These are phyloP conservation scores for Mythimna albipuncta DNA, from an alignment of 2,888 invertebrate genomes.

Conservation along the genomic window DNA sequence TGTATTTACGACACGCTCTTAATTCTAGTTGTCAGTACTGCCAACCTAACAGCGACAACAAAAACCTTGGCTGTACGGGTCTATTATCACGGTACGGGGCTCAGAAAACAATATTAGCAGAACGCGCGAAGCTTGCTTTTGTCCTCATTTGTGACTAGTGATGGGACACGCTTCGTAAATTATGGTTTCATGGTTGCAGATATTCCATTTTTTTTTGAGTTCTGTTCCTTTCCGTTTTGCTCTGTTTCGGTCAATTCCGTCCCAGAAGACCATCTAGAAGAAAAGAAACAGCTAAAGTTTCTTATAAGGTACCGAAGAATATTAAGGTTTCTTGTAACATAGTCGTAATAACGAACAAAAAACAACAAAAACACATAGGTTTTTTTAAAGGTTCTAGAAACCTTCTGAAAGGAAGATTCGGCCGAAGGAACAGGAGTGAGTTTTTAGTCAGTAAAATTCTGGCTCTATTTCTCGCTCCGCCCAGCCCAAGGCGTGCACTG, in stretches of 20 bases:
- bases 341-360: no score
- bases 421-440: no score
- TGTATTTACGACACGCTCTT: not conserved
- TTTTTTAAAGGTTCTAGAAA: no score
- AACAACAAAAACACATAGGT: no score
- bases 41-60: conserved; percentile 11
- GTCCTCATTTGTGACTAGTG: conserved; percentile 32
- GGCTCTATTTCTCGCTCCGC: no score
- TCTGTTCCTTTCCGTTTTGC: no score
- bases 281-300: not conserved
- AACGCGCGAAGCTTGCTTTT: conserved; percentile 42
- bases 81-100: conserved; percentile 38
- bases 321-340: not conserved
- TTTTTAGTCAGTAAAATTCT: no score
- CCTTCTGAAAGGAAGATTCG: no score
- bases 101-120: conserved; percentile 55
- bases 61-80: conserved; percentile 36
- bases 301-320: not conserved
- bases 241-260: no score
- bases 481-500: no score
- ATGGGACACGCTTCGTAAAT: conserved; percentile 10
- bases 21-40: conserved; percentile 9
- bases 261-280: no score
- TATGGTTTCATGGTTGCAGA: not conserved
- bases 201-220: not conserved